A percentile compares a stretch with the other conserved stretches of the same genome.
These are phyloP conservation scores for Aphelocoma californica DNA, from an alignment of 2,797 vertebrate species.

Conservation along the genomic window DNA sequence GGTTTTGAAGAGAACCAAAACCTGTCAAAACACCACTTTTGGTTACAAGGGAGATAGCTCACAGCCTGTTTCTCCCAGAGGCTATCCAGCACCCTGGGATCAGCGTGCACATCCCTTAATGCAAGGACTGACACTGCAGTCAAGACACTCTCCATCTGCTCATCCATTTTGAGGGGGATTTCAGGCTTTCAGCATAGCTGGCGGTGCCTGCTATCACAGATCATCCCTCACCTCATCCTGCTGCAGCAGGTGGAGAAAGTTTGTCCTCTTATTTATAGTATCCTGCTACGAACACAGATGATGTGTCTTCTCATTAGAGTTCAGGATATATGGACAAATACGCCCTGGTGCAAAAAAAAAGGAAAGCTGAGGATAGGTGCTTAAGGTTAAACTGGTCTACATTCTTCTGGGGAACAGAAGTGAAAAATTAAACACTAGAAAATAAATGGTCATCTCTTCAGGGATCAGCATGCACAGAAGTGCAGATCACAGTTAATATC, in stretches of 20 bases:
- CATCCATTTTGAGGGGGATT: background rate
- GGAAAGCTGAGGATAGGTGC: background rate
- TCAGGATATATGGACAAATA: background rate
- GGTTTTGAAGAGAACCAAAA: background rate
- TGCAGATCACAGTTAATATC: conserved; percentile 23
- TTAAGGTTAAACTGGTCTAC: conserved; percentile 30
- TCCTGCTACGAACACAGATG: background rate
- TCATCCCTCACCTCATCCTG: background rate
- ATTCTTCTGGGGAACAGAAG: conserved; percentile 55
- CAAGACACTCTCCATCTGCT: background rate
- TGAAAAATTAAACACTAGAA: conserved; percentile 68
- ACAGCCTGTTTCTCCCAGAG: background rate
- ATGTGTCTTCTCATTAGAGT: background rate
- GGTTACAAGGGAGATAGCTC: background rate
- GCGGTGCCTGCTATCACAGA: background rate
- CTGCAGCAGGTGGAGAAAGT: background rate
- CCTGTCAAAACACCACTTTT: background rate
- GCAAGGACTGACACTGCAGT: background rate
- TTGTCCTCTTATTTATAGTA: background rate
- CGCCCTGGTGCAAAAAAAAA: background rate
- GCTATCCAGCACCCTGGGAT: background rate
- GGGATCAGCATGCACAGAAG: background rate
- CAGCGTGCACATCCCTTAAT: background rate
- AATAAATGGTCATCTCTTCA: conserved; percentile 45
- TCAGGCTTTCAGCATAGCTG: background rate